Evolutionary conservation across 2,888 invertebrate genomes (phyloP), one percentile per base, ranked within the genome.

Genomic region (Drosophila affinis): DNA sequence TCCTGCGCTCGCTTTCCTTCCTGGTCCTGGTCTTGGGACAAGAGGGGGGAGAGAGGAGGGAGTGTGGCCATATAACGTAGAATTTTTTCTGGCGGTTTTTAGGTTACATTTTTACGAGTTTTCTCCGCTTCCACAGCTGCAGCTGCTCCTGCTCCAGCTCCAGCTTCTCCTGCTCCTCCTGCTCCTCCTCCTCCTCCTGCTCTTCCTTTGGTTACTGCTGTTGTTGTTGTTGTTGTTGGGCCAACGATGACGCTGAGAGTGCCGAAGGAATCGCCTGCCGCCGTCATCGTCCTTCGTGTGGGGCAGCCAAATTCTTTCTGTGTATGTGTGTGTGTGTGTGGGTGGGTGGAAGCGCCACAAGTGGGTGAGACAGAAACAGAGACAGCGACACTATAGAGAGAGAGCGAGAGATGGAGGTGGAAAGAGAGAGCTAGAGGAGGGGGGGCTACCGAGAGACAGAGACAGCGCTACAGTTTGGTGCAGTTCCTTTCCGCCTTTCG

Each of bases 51-150:
- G 0, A 3, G 9, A 0, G 7, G 27, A 9, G 27, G 7, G 7
- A 7, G 2, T 27, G 29, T 29, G 29, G 29, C 29, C 51, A 62
- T 29, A 65, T 54, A 56, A 63, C 64, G 72, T 48, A 69, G 76
- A 78, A 87, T 90, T 89, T 89, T 89, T 89, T 90, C 90, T 79
- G 88, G 79, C 76, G 79, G 89, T 89, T 89, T 89, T 89, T 89
- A 89, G 90, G 90, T 89, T 89, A 89, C 81, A 88, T 86, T 90
- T 89, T 88, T 90, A 90, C 89, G 86, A 89, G 79, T 83, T 79
- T 79, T 79, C 79, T 72, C 72, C 75, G 64, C 84, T 78, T 84
- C 72, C 78, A 77, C 76, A 75, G 29, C 61, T 76, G 63, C 69
- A 61, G 65, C 61, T 72, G 78, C 78, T 78, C 62, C 65, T 72